Percentiles rank a stretch among this genome's conserved stretches.
These are phyloP conservation scores for Castor canadensis DNA, from an alignment of 2,113 vertebrate species.

Conservation along the genomic window DNA sequence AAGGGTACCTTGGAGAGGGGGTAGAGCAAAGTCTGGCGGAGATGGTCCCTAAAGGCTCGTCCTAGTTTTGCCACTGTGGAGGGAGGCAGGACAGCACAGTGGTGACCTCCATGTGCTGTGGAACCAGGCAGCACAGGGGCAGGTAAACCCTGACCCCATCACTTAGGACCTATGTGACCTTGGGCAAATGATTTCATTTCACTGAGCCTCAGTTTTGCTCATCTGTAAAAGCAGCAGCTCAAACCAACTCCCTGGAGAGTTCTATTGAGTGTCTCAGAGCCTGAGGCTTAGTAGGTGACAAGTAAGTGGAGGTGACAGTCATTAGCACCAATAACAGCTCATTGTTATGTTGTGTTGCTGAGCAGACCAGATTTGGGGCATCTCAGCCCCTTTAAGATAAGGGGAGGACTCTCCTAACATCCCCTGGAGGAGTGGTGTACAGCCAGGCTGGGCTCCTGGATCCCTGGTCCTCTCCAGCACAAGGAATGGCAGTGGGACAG, in stretches of 20 bases:
- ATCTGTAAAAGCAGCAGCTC: background rate
- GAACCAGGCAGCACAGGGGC: background rate
- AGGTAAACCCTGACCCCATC: background rate
- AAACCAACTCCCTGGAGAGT: background rate
- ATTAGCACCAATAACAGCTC: background rate
- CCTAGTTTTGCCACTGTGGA: background rate
- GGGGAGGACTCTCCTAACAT: background rate
- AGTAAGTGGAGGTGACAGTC: background rate
- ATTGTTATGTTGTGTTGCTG: background rate
- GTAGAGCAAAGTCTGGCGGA: background rate
- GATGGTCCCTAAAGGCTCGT: background rate
- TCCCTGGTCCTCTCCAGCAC: background rate
- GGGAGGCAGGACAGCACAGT: background rate
- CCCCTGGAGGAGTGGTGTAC: background rate
- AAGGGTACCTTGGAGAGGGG: background rate
- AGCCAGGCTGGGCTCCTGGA: background rate
- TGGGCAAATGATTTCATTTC: background rate
- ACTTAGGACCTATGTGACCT: background rate
- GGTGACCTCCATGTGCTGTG: background rate
- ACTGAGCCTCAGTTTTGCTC: background rate
- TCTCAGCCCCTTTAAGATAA: constrained; percentile 35
- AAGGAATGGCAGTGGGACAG: constrained; percentile 51
- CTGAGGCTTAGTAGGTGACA: background rate
- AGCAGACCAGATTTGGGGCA: background rate
- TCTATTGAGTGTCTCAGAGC: background rate